Conservation (phyloP, 1,140 invertebrate species). For the Ptiloglossa arizonensis region DNA sequence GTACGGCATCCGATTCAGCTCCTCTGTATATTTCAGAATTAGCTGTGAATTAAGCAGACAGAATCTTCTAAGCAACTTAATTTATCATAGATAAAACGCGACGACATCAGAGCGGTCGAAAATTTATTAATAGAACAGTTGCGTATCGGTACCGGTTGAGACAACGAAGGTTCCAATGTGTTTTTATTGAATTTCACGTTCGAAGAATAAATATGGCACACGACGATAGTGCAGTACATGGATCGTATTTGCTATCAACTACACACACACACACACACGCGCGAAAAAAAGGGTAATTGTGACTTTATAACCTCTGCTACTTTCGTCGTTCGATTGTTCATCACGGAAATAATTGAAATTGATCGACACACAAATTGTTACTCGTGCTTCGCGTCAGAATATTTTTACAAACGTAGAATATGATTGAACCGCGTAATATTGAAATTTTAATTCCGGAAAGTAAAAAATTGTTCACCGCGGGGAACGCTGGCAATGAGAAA, state of each 20-base stretch:
- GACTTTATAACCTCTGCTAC: not conserved
- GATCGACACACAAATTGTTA: not conserved
- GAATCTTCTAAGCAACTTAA: not conserved
- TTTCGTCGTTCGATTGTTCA: not conserved
- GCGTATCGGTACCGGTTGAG: too few relatives aligned
- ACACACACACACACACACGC: too few relatives aligned
- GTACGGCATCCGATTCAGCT: constrained; percentile 96
- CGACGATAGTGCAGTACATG: not conserved
- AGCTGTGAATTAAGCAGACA: constrained; percentile 82
- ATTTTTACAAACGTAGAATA: too few relatives aligned
- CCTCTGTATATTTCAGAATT: constrained; percentile 98
- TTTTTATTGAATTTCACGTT: too few relatives aligned
- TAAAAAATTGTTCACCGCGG: too few relatives aligned
- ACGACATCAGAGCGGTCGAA: too few relatives aligned
- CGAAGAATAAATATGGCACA: too few relatives aligned
- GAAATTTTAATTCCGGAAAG: not conserved
- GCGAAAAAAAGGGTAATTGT: not conserved
- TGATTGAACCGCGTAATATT: not conserved
- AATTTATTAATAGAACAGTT: too few relatives aligned
- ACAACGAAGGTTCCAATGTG: too few relatives aligned
- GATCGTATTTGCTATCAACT: not conserved
- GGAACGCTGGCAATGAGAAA: not conserved
- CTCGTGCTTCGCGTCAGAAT: not conserved
- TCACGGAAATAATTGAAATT: not conserved
- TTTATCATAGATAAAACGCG: too few relatives aligned